phyloP scores from a whole-genome alignment of 2,113 vertebrate genomes.

The Rhadina sibilatrix region DNA sequence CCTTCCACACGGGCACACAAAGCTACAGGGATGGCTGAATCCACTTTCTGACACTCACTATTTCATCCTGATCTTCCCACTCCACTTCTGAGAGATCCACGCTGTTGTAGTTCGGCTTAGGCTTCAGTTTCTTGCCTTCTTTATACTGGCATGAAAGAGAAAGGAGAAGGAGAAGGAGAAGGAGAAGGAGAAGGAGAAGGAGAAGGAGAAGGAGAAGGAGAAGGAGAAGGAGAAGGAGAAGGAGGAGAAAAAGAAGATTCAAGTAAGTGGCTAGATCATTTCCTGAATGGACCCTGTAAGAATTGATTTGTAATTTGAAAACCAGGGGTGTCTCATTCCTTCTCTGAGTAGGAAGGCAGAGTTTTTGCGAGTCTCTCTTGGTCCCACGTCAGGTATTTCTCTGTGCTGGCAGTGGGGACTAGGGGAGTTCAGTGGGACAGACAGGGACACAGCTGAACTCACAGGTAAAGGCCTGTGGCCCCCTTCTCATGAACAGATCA shows the following conservation, averaged over 20 bases:
- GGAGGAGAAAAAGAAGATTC: neutral
- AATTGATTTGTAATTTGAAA: neutral
- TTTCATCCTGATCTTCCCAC: conserved; percentile 89
- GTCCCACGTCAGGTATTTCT: neutral
- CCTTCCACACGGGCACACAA: neutral
- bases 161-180: too few species aligned
- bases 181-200: too few species aligned
- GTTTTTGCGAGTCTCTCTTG: neutral
- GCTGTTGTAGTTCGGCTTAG: conserved; percentile 96
- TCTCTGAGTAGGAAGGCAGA: neutral
- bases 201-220: too few species aligned
- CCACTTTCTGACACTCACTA: conserved; percentile 71
- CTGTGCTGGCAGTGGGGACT: too few species aligned
- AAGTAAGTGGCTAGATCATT: neutral
- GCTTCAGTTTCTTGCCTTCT: conserved; percentile 90
- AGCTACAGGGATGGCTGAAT: neutral
- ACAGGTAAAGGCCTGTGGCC: neutral
- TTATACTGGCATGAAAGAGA: conserved; percentile 77
- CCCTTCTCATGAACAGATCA: neutral
- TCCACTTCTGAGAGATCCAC: conserved; percentile 94
- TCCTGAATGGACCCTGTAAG: neutral
- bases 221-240: too few species aligned
- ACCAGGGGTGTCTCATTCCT: neutral
- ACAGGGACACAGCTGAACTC: neutral
- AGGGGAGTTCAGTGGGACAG: neutral